phyloP scores from a whole-genome alignment of 2,888 invertebrate genomes.

The Drosophila longiperda region DNA sequence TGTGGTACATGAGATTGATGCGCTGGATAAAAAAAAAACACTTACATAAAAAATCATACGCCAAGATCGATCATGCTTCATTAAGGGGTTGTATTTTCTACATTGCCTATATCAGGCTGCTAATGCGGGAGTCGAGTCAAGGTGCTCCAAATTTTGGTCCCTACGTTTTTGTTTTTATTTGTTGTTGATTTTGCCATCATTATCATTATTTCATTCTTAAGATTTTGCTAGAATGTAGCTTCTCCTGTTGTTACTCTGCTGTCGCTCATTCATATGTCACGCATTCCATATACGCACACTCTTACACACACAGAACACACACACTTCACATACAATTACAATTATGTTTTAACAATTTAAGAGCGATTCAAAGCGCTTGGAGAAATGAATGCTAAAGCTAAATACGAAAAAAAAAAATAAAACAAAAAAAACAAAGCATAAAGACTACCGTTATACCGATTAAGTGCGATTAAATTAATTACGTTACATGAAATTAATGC shows the following conservation, averaged over 20 bases:
- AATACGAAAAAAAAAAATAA: slow-evolving; percentile 58
- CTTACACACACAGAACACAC: slow-evolving; percentile 4
- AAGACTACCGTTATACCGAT: slow-evolving; percentile 57
- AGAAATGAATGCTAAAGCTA: slow-evolving; percentile 80
- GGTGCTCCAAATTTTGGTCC: slow-evolving; percentile 24
- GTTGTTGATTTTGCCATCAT: slow-evolving; percentile 46
- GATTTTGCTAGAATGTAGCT: slow-evolving; percentile 37
- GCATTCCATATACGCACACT: slow-evolving; percentile 28
- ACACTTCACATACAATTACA: slow-evolving; percentile 9
- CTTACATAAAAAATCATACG: slow-evolving; percentile 45
- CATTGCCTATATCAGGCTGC: slow-evolving; percentile 30
- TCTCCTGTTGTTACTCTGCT: slow-evolving; percentile 44
- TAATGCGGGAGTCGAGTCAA: slow-evolving; percentile 11
- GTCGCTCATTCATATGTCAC: slow-evolving; percentile 53
- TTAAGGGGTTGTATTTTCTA: slow-evolving; percentile 32
- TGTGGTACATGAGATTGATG: not conserved
- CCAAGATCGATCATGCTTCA: slow-evolving; percentile 47
- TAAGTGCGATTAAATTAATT: slow-evolving; percentile 58
- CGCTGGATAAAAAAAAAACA: slow-evolving; percentile 25
- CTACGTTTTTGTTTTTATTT: slow-evolving; percentile 33
- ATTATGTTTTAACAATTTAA: slow-evolving; percentile 43
- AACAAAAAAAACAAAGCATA: slow-evolving; percentile 31
- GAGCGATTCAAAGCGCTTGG: slow-evolving; percentile 58
- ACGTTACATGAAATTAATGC: slow-evolving; percentile 53
- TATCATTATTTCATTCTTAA: slow-evolving; percentile 53